Percentiles rank a stretch among this genome's conserved stretches.
Conservation (phyloP, 2,797 vertebrate species). For the Urosaurus nigricauda region DNA sequence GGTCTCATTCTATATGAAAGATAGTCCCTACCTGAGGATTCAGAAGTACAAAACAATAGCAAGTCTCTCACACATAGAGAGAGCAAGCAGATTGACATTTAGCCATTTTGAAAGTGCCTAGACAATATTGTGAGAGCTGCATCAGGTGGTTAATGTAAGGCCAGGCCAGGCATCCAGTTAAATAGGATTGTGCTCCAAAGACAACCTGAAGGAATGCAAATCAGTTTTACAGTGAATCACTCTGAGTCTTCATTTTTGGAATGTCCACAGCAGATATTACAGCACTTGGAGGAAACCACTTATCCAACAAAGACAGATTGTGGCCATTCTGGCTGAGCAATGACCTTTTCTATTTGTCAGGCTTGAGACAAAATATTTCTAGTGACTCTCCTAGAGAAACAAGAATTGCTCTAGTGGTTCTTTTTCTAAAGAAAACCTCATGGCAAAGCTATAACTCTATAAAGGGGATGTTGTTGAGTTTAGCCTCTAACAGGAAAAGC, state of each 20-base stretch:
- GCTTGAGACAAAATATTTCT: constrained; percentile 58
- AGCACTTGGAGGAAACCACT: constrained; percentile 67
- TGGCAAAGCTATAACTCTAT: constrained; percentile 35
- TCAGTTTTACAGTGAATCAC: constrained; percentile 75
- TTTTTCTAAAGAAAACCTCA: constrained; percentile 49
- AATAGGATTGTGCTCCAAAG: constrained; percentile 61
- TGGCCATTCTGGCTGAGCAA: constrained; percentile 46
- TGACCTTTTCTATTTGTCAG: constrained; percentile 55
- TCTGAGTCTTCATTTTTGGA: constrained; percentile 65
- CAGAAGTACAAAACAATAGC: constrained; percentile 40
- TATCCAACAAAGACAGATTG: constrained; percentile 70
- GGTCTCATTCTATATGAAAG: rapidly evolving
- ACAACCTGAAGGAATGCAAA: constrained; percentile 70
- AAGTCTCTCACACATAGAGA: not conserved
- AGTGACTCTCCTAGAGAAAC: constrained; percentile 52
- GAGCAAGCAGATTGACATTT: not conserved
- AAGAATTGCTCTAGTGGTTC: constrained; percentile 28
- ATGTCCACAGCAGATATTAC: constrained; percentile 70
- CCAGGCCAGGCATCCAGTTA: constrained; percentile 60
- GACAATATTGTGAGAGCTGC: constrained; percentile 56
- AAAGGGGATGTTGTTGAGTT: constrained; percentile 43
- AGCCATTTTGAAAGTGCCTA: constrained; percentile 53
- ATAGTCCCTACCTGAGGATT: constrained; percentile 18
- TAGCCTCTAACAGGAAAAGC: not conserved
- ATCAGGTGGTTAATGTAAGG: constrained; percentile 69